phyloP scores from a whole-genome alignment of 2,113 vertebrate species.

The Toxostoma redivivum region DNA sequence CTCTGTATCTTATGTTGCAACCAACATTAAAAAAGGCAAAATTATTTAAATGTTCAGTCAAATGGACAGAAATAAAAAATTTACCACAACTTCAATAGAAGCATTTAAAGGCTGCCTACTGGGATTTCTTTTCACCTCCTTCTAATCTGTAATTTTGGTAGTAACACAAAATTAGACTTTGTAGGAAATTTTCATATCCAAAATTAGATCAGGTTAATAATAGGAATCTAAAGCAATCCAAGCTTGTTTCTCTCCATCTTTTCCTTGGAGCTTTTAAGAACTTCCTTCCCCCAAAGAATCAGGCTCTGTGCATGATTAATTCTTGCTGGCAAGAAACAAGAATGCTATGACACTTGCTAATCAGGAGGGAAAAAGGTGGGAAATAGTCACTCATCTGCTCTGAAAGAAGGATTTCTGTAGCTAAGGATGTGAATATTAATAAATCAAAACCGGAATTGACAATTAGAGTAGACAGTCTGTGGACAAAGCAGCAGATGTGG shows the following conservation, averaged over 20 bases:
- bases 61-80: slow-evolving; percentile 48
- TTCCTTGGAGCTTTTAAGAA: not conserved
- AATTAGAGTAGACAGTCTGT: slow-evolving; percentile 15
- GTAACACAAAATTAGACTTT: slow-evolving; percentile 31
- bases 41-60: slow-evolving; percentile 67
- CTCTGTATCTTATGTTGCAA: slow-evolving; percentile 1
- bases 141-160: slow-evolving; percentile 32
- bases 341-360: slow-evolving; percentile 20
- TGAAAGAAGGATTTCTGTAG: not conserved
- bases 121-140: not conserved
- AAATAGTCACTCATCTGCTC: slow-evolving; percentile 17
- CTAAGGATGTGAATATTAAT: slow-evolving; percentile 27
- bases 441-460: slow-evolving; percentile 1
- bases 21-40: slow-evolving; percentile 45
- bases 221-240: not conserved
- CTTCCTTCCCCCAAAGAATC: not conserved
- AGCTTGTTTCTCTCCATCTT: not conserved
- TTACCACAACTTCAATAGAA: slow-evolving; percentile 16
- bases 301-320: not conserved
- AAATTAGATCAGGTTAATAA: slow-evolving; percentile 52
- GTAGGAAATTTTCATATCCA: slow-evolving; percentile 13
- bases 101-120: slow-evolving; percentile 26
- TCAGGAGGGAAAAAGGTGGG: not conserved
- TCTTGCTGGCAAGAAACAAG: slow-evolving; percentile 33
- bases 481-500: slow-evolving; percentile 47